These are phyloP conservation scores for Theretra japonica DNA, from an alignment of 2,888 invertebrate species.

Conservation along the genomic window DNA sequence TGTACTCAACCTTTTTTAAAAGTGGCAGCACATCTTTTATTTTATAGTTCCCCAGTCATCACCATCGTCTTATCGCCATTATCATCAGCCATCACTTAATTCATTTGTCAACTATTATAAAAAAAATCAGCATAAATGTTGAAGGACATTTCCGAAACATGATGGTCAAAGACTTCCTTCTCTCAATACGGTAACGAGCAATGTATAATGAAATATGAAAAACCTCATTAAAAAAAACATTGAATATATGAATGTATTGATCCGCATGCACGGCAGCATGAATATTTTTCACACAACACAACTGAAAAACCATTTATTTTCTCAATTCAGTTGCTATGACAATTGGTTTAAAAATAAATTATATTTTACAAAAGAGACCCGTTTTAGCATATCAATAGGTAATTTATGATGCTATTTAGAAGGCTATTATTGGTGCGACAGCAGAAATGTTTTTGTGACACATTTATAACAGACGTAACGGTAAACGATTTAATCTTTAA, in stretches of 20 bases:
- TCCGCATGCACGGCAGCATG: neutral
- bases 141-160: neutral
- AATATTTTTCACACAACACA: constrained; percentile 14
- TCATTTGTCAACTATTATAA: neutral
- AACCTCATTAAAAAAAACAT: neutral
- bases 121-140: neutral
- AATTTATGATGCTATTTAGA: constrained; percentile 18
- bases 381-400: constrained; percentile 18
- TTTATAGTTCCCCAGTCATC: too few relatives aligned
- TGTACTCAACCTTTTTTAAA: too few relatives aligned
- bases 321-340: constrained; percentile 12
- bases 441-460: neutral
- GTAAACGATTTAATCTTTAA: neutral
- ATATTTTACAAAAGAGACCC: neutral
- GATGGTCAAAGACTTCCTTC: constrained; percentile 1
- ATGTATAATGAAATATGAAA: neutral
- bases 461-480: neutral
- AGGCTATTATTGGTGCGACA: neutral
- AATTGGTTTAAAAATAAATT: constrained; percentile 10
- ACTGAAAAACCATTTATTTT: constrained; percentile 5
- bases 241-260: neutral
- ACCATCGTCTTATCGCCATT: too few relatives aligned
- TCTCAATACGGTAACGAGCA: neutral
- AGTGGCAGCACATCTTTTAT: too few relatives aligned
- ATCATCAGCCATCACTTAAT: neutral